phyloP scores from a whole-genome alignment of 1,140 invertebrate genomes.

The Mycetomoellerius zeteki region DNA sequence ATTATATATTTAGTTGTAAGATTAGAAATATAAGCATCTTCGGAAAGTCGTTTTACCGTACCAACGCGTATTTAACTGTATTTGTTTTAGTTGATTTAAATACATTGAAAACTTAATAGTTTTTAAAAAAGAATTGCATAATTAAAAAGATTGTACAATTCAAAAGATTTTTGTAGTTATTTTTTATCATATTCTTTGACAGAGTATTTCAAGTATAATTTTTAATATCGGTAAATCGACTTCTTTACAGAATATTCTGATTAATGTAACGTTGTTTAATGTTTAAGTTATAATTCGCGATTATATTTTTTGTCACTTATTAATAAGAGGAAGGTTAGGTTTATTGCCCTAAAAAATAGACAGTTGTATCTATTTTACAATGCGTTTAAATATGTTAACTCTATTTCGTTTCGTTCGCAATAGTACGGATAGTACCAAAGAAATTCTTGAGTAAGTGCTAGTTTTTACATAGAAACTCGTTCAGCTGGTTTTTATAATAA shows the following conservation, averaged over 20 bases:
- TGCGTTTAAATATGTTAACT: neutral
- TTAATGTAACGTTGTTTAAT: slow-evolving; percentile 26
- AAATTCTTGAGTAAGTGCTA: slow-evolving; percentile 14
- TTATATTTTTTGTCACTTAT: slow-evolving; percentile 11
- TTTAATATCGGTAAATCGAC: slow-evolving; percentile 39
- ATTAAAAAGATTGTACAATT: too few relatives aligned
- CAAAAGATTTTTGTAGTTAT: neutral
- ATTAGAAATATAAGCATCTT: slow-evolving; percentile 10
- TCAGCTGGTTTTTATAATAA: slow-evolving; percentile 15
- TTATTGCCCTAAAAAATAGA: slow-evolving; percentile 6
- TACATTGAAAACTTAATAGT: neutral
- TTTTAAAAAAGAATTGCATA: slow-evolving; percentile 12
- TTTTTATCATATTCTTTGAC: slow-evolving; percentile 12
- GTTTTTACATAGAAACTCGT: slow-evolving; percentile 17
- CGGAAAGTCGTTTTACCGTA: slow-evolving; percentile 39
- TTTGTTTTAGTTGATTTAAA: neutral
- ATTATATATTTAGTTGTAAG: slow-evolving; percentile 46
- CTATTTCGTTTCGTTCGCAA: neutral
- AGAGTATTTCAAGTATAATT: neutral
- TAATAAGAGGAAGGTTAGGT: slow-evolving; percentile 14
- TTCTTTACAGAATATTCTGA: neutral
- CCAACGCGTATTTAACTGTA: neutral
- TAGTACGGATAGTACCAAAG: slow-evolving; percentile 18
- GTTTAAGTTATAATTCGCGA: slow-evolving; percentile 2
- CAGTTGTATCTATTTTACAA: neutral